A percentile compares a stretch with the other conserved stretches of the same genome.
phyloP scores from a whole-genome alignment of 2,888 invertebrate species.

The Drosophila dives region DNA sequence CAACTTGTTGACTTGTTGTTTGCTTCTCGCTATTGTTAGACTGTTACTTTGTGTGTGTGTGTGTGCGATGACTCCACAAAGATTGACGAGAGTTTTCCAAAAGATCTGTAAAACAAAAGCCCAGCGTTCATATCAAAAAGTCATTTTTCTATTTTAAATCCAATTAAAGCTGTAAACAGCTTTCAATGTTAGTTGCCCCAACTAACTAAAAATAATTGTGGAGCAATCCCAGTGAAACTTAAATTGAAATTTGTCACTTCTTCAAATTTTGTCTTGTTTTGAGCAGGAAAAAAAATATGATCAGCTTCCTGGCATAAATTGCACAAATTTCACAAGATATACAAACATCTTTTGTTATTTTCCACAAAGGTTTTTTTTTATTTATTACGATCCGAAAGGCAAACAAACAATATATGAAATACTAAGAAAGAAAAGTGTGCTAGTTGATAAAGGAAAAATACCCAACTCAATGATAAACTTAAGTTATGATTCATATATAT shows the following conservation, averaged over 20 bases:
- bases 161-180: background rate
- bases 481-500: background rate
- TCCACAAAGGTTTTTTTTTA: background rate
- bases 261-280: background rate
- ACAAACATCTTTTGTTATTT: constrained; percentile 34
- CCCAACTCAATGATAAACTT: background rate
- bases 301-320: background rate
- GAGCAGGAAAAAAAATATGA: background rate
- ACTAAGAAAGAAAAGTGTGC: background rate
- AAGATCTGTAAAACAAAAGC: constrained; percentile 45
- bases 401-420: constrained; percentile 3
- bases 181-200: constrained; percentile 12
- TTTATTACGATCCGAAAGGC: constrained; percentile 14
- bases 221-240: background rate
- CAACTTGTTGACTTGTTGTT: constrained; percentile 34
- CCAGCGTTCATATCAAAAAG: constrained; percentile 13
- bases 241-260: constrained; percentile 6
- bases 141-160: background rate
- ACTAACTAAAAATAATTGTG: constrained; percentile 9
- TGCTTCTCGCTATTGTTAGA: constrained; percentile 3
- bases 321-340: background rate
- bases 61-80: constrained; percentile 10
- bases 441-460: background rate
- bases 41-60: constrained; percentile 6
- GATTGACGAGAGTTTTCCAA: constrained; percentile 25